These are phyloP conservation scores for Etheostoma cragini DNA, from an alignment of 2,113 vertebrate genomes.

Conservation along the genomic window DNA sequence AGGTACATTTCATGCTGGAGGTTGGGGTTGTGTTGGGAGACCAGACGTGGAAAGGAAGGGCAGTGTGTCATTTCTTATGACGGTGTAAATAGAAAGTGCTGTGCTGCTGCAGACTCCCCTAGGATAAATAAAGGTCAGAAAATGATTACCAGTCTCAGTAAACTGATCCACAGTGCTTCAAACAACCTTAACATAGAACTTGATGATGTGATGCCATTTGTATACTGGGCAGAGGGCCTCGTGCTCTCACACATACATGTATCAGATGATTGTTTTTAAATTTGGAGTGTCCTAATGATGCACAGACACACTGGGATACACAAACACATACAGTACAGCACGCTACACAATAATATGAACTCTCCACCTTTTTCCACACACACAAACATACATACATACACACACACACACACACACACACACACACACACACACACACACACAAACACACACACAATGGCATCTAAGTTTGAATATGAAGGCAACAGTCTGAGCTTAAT, in stretches of 20 bases:
- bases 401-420: slow-evolving; percentile 23
- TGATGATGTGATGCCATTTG: slow-evolving; percentile 1
- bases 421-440: slow-evolving; percentile 10
- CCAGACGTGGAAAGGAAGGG: not conserved
- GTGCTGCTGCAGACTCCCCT: not conserved
- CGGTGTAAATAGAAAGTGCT: not conserved
- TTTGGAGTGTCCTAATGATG: slow-evolving; percentile 10
- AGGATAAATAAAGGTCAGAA: slow-evolving; percentile 4
- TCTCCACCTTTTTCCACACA: not conserved
- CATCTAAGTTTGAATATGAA: slow-evolving; percentile 8
- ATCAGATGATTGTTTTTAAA: slow-evolving; percentile 50
- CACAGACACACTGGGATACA: not conserved
- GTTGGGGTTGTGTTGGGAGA: not conserved
- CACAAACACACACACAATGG: slow-evolving; percentile 17
- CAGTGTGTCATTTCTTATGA: slow-evolving; percentile 8
- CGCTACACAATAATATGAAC: not conserved
- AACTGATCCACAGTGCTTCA: not conserved
- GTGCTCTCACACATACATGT: slow-evolving; percentile 10
- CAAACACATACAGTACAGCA: not conserved
- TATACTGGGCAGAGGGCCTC: slow-evolving; percentile 23
- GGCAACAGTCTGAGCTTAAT: not conserved
- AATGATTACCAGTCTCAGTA: not conserved
- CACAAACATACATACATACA: not conserved
- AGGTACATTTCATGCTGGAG: not conserved
- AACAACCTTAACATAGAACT: not conserved